Percentiles rank a stretch among this genome's conserved stretches.
Conservation (phyloP, 2,888 invertebrate genomes). For the Sericinus montela region DNA sequence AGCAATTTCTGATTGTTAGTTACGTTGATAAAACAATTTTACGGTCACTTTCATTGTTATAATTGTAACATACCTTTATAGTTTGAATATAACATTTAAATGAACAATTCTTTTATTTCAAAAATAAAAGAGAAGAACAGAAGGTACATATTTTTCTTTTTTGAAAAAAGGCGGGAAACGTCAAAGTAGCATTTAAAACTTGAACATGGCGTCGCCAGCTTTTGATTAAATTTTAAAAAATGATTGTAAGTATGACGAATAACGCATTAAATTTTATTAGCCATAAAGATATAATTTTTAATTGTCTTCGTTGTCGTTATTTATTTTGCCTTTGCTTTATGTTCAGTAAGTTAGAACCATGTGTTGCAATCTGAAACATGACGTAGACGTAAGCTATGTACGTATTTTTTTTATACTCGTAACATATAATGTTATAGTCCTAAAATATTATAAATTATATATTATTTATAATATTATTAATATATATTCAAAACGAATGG, state of each 20-base stretch:
- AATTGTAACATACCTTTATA: not conserved
- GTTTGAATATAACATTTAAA: not conserved
- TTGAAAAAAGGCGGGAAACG: not conserved
- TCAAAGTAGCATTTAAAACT: not conserved
- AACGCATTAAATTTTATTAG: conserved; percentile 7
- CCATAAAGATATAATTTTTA: conserved; percentile 12
- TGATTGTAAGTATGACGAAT: conserved; percentile 9
- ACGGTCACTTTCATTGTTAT: conserved; percentile 12
- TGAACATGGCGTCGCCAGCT: not conserved
- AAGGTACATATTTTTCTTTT: too few species aligned
- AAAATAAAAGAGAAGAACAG: too few species aligned
- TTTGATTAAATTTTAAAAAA: not conserved
- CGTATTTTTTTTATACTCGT: conserved; percentile 3
- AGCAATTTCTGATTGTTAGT: conserved; percentile 12
- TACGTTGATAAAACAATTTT: conserved; percentile 18
- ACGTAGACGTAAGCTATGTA: not conserved
- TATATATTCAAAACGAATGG: too few species aligned
- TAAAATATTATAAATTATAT: too few species aligned
- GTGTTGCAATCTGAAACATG: not conserved
- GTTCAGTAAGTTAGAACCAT: not conserved
- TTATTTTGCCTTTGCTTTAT: not conserved
- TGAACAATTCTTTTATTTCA: not conserved
- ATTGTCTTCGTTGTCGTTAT: conserved; percentile 9
- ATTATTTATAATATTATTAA: too few species aligned
- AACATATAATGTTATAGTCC: too few species aligned